Conservation (phyloP, 2,113 vertebrate species). For the Collichthys lucidus region DNA sequence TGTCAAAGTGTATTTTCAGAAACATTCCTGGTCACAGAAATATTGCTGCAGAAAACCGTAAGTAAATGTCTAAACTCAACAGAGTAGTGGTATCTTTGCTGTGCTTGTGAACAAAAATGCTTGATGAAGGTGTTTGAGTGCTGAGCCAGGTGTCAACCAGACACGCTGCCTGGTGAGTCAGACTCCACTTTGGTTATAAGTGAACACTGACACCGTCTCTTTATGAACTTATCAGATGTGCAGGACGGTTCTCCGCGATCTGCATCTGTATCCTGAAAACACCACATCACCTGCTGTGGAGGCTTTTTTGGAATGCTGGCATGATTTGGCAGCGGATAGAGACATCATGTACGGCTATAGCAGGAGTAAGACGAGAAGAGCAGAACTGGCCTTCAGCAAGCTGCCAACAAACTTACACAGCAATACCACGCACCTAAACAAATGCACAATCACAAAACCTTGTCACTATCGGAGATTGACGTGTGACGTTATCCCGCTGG, state of each 20-base stretch:
- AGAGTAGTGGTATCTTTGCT: neutral
- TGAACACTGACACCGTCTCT: constrained; percentile 48
- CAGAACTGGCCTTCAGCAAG: constrained; percentile 17
- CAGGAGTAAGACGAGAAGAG: constrained; percentile 57
- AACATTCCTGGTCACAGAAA: neutral
- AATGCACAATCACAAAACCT: constrained; percentile 47
- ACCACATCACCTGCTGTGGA: constrained; percentile 20
- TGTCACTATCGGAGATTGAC: constrained; percentile 75
- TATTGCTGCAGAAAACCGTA: neutral
- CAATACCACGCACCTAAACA: constrained; percentile 41
- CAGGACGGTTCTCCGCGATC: constrained; percentile 25
- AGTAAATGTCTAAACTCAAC: neutral
- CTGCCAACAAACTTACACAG: constrained; percentile 48
- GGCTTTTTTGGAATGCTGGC: constrained; percentile 20
- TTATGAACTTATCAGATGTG: constrained; percentile 44
- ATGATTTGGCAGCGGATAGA: constrained; percentile 35
- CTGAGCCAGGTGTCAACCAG: constrained; percentile 48
- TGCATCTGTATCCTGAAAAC: constrained; percentile 57
- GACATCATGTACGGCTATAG: constrained; percentile 34
- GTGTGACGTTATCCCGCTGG: constrained; percentile 76
- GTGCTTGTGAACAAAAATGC: neutral
- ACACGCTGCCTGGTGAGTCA: constrained; percentile 58
- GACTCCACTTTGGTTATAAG: constrained; percentile 44
- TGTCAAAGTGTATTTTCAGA: neutral
- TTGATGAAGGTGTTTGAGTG: constrained; percentile 32